These are phyloP conservation scores for Smutsia gigantea DNA, from an alignment of 2,797 vertebrate genomes.

Conservation along the genomic window DNA sequence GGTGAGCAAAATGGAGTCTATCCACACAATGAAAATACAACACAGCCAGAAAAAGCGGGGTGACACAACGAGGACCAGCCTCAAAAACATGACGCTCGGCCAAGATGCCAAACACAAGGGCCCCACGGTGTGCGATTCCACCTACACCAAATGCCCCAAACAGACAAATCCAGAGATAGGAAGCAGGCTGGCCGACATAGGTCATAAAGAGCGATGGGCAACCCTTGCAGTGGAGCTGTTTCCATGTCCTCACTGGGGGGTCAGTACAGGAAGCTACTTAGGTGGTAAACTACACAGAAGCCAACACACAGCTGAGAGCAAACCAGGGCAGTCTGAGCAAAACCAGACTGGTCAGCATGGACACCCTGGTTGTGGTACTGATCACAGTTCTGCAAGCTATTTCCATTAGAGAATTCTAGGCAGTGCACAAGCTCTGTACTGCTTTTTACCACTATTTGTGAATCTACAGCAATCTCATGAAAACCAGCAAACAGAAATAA, in stretches of 20 bases:
- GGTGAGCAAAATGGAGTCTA: neutral
- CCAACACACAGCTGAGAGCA: neutral
- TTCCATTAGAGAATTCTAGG: neutral
- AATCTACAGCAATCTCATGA: neutral
- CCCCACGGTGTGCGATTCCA: neutral
- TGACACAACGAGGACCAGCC: neutral
- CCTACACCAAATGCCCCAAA: neutral
- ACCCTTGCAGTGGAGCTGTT: neutral
- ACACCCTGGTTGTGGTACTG: neutral
- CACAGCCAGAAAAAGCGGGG: neutral
- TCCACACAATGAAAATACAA: neutral
- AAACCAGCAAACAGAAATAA: neutral
- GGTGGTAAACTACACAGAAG: neutral
- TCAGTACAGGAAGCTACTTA: neutral
- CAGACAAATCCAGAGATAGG: neutral
- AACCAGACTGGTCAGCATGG: neutral
- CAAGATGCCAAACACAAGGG: neutral
- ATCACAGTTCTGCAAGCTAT: neutral
- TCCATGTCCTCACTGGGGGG: neutral
- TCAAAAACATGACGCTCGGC: fast-evolving
- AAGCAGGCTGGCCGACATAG: too few species aligned
- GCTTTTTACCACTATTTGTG: neutral
- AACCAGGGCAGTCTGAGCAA: neutral
- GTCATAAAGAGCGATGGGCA: neutral
- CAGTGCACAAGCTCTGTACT: neutral